Percentiles rank a stretch among this genome's conserved stretches.
These are phyloP conservation scores for Melanotaenia maccullochi DNA, from an alignment of 2,797 vertebrate species.

Conservation along the genomic window DNA sequence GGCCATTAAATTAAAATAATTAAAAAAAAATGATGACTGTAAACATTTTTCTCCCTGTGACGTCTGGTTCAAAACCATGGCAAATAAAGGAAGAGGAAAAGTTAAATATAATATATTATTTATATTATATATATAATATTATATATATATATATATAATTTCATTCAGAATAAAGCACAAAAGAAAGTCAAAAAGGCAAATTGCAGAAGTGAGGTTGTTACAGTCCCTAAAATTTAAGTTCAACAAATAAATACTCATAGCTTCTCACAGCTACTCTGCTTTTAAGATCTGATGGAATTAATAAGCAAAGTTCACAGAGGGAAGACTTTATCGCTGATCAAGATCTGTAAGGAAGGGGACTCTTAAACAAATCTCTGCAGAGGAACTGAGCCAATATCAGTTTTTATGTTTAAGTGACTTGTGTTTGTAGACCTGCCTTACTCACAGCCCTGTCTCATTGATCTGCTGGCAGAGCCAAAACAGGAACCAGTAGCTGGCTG, in stretches of 20 bases:
- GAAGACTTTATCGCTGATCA: slow-evolving; percentile 57
- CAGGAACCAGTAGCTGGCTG: slow-evolving; percentile 25
- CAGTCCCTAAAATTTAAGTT: background rate
- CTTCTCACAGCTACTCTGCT: no score
- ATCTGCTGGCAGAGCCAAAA: slow-evolving; percentile 46
- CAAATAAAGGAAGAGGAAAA: no score
- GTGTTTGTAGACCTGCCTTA: slow-evolving; percentile 42
- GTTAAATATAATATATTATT: no score
- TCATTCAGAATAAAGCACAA: no score
- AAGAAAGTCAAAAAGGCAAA: no score
- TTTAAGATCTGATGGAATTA: slow-evolving; percentile 35
- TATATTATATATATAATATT: no score
- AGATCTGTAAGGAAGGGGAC: slow-evolving; percentile 12
- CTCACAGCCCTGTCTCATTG: slow-evolving; percentile 44
- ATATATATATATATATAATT: no score
- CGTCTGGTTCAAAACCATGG: no score
- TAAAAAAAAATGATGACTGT: background rate
- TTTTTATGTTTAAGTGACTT: slow-evolving; percentile 53
- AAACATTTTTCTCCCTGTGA: background rate
- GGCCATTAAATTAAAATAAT: background rate
- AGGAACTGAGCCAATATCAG: slow-evolving; percentile 17
- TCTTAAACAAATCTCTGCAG: slow-evolving; percentile 33
- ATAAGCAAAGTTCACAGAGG: slow-evolving; percentile 54
- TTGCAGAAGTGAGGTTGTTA: no score
- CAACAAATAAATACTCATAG: background rate